Evolutionary conservation across 2,113 vertebrate genomes (phyloP).

Genomic region (Zapornia atra): DNA sequence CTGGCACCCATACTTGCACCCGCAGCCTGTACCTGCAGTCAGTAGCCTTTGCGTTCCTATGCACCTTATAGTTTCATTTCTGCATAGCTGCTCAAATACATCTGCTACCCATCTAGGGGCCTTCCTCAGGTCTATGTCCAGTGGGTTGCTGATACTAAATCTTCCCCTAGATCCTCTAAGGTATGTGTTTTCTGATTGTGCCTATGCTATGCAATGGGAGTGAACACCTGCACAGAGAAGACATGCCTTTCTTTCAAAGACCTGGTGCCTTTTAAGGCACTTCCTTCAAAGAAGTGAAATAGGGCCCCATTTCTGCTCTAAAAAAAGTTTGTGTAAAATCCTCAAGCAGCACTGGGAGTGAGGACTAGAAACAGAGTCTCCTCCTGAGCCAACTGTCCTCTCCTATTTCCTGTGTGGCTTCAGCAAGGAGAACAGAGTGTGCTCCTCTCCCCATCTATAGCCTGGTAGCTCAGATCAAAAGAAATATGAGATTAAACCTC

Average conservation of each 20-base stretch:
- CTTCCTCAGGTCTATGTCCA: background rate
- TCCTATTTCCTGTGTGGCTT: background rate
- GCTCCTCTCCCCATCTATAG: background rate
- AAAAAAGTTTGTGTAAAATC: background rate
- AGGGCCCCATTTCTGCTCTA: background rate
- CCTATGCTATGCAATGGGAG: background rate
- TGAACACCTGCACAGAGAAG: background rate
- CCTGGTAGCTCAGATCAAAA: background rate
- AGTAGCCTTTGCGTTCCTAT: background rate
- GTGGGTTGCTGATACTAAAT: background rate
- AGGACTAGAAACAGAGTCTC: background rate
- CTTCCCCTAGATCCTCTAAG: background rate
- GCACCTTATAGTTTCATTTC: background rate
- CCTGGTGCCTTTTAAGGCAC: background rate
- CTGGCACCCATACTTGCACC: accelerated
- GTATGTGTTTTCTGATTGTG: background rate
- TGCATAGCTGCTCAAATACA: background rate
- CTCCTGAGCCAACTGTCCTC: background rate
- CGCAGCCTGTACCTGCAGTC: accelerated
- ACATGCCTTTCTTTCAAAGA: background rate
- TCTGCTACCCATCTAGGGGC: background rate
- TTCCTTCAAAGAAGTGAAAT: background rate
- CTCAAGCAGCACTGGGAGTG: accelerated
- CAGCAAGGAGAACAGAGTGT: background rate
- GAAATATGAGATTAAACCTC: background rate